Conservation (phyloP, 2,113 vertebrate genomes). For the Oceanites oceanicus region DNA sequence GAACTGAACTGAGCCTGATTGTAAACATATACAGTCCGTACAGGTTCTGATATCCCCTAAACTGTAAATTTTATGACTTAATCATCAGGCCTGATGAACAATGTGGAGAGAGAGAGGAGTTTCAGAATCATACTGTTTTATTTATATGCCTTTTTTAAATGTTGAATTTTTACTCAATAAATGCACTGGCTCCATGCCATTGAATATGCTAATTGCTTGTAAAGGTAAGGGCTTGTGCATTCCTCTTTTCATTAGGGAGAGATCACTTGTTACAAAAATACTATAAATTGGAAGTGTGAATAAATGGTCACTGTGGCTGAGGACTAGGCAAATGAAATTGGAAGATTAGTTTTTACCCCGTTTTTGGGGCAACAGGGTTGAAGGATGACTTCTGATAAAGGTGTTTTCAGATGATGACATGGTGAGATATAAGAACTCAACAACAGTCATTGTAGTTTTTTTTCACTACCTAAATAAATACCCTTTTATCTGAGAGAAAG, state of each 20-base stretch:
- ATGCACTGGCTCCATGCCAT: background rate
- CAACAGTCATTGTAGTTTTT: background rate
- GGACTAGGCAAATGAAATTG: fast-evolving
- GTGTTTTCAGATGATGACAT: background rate
- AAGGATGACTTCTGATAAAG: background rate
- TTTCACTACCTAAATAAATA: background rate
- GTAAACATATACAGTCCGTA: background rate
- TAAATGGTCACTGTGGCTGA: background rate
- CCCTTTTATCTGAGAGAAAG: background rate
- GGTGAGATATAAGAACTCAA: background rate
- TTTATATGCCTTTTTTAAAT: background rate
- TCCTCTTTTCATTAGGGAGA: background rate
- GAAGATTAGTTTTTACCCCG: background rate
- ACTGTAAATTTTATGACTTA: background rate
- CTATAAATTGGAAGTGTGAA: background rate
- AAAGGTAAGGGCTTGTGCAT: background rate
- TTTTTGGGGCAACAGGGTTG: background rate
- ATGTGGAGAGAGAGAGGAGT: background rate
- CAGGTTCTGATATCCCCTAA: background rate
- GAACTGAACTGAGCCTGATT: background rate
- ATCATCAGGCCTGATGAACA: background rate
- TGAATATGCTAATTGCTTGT: background rate
- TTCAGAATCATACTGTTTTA: background rate
- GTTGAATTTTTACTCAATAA: background rate
- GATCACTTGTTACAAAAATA: background rate